Evolutionary conservation across 53 echinoderm and acorn worm genomes (phyloP).

Genomic region (Pentamera pediparva): DNA sequence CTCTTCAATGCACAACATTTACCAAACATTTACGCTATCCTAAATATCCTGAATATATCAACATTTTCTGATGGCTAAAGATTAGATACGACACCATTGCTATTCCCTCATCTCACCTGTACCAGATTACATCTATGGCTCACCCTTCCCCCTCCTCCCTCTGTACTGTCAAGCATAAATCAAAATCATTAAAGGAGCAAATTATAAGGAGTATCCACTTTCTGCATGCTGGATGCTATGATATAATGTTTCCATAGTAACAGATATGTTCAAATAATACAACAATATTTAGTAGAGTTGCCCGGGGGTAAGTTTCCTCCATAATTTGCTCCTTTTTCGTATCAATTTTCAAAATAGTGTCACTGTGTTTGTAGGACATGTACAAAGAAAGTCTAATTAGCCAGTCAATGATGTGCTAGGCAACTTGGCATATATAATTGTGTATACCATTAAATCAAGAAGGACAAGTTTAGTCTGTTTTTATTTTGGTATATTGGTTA

Average conservation of each 20-base stretch:
- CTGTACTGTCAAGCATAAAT: too few species aligned
- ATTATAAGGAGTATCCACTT: conserved; percentile 91
- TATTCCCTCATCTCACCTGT: too few species aligned
- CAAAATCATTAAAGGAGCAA: conserved; percentile 85
- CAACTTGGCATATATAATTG: background rate
- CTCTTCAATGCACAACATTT: too few species aligned
- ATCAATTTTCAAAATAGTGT: conserved; percentile 9
- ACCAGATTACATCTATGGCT: too few species aligned
- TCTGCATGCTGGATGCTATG: conserved; percentile 26
- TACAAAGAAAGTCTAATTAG: too few species aligned
- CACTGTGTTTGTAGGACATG: too few species aligned
- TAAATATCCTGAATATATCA: too few species aligned
- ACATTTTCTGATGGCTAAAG: too few species aligned
- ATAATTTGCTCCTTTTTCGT: conserved; percentile 49
- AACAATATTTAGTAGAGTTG: conserved; percentile 39
- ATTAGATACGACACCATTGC: too few species aligned
- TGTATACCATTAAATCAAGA: background rate
- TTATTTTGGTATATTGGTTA: background rate
- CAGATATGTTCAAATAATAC: conserved; percentile 32
- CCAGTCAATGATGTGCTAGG: too few species aligned
- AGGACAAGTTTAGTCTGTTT: background rate
- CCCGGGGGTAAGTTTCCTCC: conserved; percentile 98
- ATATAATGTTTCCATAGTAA: conserved; percentile 77
- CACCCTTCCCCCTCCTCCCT: too few species aligned
- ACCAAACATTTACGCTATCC: too few species aligned